Conservation (phyloP, 1,140 invertebrate genomes). For the Acromyrmex charruanus region DNA sequence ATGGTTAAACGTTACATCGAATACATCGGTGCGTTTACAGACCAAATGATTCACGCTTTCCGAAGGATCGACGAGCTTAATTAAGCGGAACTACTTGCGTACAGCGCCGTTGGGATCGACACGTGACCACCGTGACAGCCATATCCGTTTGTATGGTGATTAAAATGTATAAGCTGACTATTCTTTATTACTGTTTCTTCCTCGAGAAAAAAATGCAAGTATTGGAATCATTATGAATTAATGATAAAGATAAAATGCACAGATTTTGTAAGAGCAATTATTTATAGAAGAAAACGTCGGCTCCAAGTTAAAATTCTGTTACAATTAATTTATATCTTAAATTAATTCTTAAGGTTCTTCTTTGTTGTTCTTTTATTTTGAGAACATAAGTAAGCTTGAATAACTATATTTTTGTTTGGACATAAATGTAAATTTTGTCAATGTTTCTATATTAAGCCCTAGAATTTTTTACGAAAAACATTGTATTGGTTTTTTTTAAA, state of each 20-base stretch:
- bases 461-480: too few relatives aligned
- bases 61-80: slow-evolving; percentile 67
- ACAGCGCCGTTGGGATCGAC: slow-evolving; percentile 39
- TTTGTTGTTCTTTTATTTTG: too few relatives aligned
- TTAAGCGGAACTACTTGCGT: slow-evolving; percentile 74
- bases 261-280: neutral
- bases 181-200: neutral
- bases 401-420: too few relatives aligned
- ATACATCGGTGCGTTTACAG: slow-evolving; percentile 64
- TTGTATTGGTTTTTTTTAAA: too few relatives aligned
- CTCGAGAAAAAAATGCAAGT: neutral
- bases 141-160: slow-evolving; percentile 45
- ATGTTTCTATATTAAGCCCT: too few relatives aligned
- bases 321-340: too few relatives aligned
- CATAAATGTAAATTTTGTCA: too few relatives aligned
- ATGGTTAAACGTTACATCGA: slow-evolving; percentile 72
- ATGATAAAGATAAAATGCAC: neutral
- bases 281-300: neutral
- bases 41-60: slow-evolving; percentile 74
- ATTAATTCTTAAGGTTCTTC: too few relatives aligned
- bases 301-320: too few relatives aligned
- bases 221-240: neutral
- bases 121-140: slow-evolving; percentile 47
- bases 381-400: too few relatives aligned
- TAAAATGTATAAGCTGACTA: slow-evolving; percentile 33